Percentiles rank a stretch among this genome's conserved stretches.
These are phyloP conservation scores for Dasyprocta punctata DNA, from an alignment of 2,113 vertebrate species.

Conservation along the genomic window DNA sequence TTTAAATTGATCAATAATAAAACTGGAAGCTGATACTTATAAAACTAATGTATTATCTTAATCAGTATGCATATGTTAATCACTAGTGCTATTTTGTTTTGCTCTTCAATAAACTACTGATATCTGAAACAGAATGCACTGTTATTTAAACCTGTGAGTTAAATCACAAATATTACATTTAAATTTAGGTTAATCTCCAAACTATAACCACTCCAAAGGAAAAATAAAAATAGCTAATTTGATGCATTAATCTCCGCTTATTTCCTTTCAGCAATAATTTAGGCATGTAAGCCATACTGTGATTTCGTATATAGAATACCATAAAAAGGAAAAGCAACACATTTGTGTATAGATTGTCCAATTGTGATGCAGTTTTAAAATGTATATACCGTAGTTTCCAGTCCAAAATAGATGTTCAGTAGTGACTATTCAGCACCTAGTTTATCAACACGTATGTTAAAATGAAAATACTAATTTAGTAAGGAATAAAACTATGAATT, in stretches of 20 bases:
- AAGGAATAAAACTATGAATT: neutral
- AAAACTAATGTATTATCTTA: constrained; percentile 16
- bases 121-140: neutral
- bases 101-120: neutral
- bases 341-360: neutral
- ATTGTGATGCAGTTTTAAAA: neutral
- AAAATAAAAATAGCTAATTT: neutral
- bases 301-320: neutral
- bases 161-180: neutral
- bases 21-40: constrained; percentile 35
- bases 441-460: neutral
- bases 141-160: neutral
- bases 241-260: neutral
- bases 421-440: neutral
- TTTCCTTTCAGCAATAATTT: neutral
- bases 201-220: neutral
- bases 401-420: neutral
- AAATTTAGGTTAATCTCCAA: constrained; percentile 37
- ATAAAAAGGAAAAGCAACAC: neutral
- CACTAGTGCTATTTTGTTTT: constrained; percentile 14
- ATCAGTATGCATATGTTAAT: neutral
- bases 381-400: neutral
- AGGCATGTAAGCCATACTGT: neutral
- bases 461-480: neutral
- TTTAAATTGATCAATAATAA: constrained; percentile 13